phyloP scores from a whole-genome alignment of 2,888 invertebrate genomes.

The Pterostichus niger region DNA sequence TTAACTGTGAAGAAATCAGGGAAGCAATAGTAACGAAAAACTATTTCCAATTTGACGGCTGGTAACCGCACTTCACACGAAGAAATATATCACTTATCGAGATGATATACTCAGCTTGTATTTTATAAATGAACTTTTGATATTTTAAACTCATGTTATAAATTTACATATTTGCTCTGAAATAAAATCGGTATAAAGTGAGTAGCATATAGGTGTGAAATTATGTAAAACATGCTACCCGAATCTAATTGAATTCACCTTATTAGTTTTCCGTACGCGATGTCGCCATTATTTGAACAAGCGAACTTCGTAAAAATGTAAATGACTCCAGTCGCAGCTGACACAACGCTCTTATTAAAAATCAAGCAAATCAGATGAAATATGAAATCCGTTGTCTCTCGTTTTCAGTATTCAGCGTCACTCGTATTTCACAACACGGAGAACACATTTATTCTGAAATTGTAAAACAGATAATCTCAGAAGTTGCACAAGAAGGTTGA shows the following conservation, averaged over 20 bases:
- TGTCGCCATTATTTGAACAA: slow-evolving; percentile 8
- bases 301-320: slow-evolving; percentile 8
- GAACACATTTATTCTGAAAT: slow-evolving; percentile 47
- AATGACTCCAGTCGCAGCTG: slow-evolving; percentile 14
- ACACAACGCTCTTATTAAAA: background rate
- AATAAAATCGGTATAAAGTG: too few relatives aligned
- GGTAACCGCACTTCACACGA: too few relatives aligned
- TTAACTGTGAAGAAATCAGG: too few relatives aligned
- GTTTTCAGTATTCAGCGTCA: background rate
- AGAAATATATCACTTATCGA: too few relatives aligned
- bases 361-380: slow-evolving; percentile 37
- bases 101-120: too few relatives aligned
- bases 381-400: slow-evolving; percentile 16
- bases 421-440: slow-evolving; percentile 27
- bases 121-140: too few relatives aligned
- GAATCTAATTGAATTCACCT: background rate
- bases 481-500: slow-evolving; percentile 52
- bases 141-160: too few relatives aligned
- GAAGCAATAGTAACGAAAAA: too few relatives aligned
- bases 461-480: slow-evolving; percentile 50
- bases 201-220: background rate
- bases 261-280: background rate
- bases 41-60: too few relatives aligned
- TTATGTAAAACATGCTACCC: background rate
- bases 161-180: too few relatives aligned